Conservation (phyloP, 1,140 invertebrate genomes). For the fruit fly (Drosophila melanogaster) region DNA sequence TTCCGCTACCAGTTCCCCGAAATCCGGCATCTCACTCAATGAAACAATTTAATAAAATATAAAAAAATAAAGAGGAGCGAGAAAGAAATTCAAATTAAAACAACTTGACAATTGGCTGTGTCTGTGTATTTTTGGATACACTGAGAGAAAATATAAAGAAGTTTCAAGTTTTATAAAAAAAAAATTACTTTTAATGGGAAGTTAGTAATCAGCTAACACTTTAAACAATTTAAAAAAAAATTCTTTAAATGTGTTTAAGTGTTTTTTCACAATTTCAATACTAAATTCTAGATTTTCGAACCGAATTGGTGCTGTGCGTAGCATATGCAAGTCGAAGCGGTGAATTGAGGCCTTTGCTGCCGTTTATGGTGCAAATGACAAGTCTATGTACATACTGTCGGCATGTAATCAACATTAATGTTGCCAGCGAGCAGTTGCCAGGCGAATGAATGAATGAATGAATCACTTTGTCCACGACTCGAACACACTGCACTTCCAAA, state of each 20-base stretch:
- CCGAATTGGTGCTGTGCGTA: neutral
- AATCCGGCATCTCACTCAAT: constrained; percentile 38
- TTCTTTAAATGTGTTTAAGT: too few species aligned
- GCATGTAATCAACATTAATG: constrained; percentile 77
- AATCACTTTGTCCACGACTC: constrained; percentile 60
- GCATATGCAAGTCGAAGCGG: neutral
- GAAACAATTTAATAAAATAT: constrained; percentile 58
- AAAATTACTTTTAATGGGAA: neutral
- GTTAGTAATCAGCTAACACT: too few species aligned
- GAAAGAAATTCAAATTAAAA: constrained; percentile 3
- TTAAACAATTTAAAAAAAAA: too few species aligned
- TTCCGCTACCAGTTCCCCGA: constrained; percentile 12
- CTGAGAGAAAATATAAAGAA: neutral
- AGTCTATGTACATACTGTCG: constrained; percentile 70
- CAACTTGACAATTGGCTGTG: constrained; percentile 45
- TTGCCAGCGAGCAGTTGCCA: constrained; percentile 60
- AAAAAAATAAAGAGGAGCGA: neutral
- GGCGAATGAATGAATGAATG: constrained; percentile 62
- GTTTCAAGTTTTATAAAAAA: neutral
- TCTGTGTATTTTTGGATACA: constrained; percentile 8
- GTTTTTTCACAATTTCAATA: too few species aligned
- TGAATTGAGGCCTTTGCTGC: constrained; percentile 6
- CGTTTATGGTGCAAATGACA: constrained; percentile 62
- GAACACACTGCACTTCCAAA: constrained; percentile 26
- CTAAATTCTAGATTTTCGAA: neutral